Evolutionary conservation across 1,140 invertebrate species (phyloP), one percentile per base, ranked within the genome.

Genomic region (Bactericera cockerelli): DNA sequence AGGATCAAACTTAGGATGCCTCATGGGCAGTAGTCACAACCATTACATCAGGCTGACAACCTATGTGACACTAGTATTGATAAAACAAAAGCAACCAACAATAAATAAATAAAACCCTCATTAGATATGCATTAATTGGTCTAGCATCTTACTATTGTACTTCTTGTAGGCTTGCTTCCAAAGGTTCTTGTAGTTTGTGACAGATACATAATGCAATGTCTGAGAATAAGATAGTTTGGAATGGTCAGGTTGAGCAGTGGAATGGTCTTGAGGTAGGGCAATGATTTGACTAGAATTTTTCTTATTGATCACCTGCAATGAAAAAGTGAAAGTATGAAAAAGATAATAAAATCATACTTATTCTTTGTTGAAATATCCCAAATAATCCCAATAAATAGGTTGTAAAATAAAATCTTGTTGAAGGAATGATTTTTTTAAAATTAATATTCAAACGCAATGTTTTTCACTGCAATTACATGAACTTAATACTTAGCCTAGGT

Each of bases 141-240:
- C n/a, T n/a, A n/a, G n/a, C n/a, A n/a, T n/a, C 67, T 73, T 75
- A 73, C 78, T 74, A 60, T 74, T 79, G 72, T 86, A 86, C 74
- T 84, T 87, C 66, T 86, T 87, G 66, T 84, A 87, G 4, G 83
- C 80, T 65, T 87, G 80, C 69, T 88, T 87, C 87, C 87, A 90
- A 57, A 89, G 72, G 71, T 86, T 87, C 66, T 82, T 80, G 67
- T 86, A 84, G 74, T 89, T 90, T 28, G 78, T 84, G 67, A 86
- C 79, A 0, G 83, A 79, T 58, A 89, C 81, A 76, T 87, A 87
- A 66, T 84, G 82, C 14, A 89, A 73, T 36, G 88, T 74, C 71
- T 89, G 84, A 8, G 83, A 77, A 68, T 83, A 88, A 21, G 82
- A 80, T 16, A 89, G 72, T 67, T 73, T 78, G 26, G 69, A 71